Evolutionary conservation across 2,113 vertebrate species (phyloP).

Genomic region (Seriola rivoliana): DNA sequence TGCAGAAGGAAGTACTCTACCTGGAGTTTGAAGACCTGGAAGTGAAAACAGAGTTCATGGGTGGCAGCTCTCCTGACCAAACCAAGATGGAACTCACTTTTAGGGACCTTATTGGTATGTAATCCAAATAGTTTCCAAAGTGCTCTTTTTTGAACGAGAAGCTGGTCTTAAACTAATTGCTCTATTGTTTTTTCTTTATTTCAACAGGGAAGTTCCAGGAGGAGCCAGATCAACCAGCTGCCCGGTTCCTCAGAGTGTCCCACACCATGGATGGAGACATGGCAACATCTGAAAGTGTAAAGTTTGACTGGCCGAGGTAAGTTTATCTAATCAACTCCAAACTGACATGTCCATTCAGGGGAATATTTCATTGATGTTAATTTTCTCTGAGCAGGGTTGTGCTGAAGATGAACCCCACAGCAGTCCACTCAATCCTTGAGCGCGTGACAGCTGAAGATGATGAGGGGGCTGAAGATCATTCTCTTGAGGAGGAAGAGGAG

Average conservation of each 20-base stretch:
- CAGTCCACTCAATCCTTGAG: constrained; percentile 97
- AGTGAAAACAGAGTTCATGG: constrained; percentile 93
- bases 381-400: constrained; percentile 87
- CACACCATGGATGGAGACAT: constrained; percentile 92
- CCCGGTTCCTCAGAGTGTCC: constrained; percentile 91
- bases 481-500: constrained; percentile 92
- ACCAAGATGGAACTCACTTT: constrained; percentile 95
- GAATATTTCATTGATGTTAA: background rate
- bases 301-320: constrained; percentile 97
- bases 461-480: constrained; percentile 90
- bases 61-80: constrained; percentile 91
- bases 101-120: constrained; percentile 91
- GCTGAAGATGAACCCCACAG: constrained; percentile 93
- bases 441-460: constrained; percentile 93
- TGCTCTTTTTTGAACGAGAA: background rate
- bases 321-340: background rate
- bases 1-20: constrained; percentile 94
- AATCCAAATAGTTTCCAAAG: background rate
- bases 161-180: background rate
- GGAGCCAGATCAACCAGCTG: constrained; percentile 81
- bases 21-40: constrained; percentile 91
- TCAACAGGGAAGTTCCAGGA: constrained; percentile 91
- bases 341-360: background rate
- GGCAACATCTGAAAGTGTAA: constrained; percentile 90
- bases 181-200: constrained; percentile 7